phyloP scores from a whole-genome alignment of 1,140 invertebrate species.

The Oncopodura yosiiana region DNA sequence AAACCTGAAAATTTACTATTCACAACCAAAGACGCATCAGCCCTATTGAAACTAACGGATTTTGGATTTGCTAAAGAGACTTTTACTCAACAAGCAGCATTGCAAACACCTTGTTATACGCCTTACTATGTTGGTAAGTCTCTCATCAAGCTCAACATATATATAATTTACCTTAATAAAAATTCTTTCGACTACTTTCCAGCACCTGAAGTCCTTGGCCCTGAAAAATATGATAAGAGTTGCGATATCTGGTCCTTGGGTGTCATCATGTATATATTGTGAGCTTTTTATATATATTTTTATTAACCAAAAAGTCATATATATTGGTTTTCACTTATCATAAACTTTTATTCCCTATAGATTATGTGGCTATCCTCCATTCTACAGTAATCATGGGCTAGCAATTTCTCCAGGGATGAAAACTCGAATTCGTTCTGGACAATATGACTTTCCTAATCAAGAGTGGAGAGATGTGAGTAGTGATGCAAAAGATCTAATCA shows the following conservation, averaged over 20 bases:
- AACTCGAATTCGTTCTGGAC: conserved; percentile 84
- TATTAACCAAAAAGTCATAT: neutral
- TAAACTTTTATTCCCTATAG: no score
- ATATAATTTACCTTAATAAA: neutral
- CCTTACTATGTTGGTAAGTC: conserved; percentile 89
- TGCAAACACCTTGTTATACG: conserved; percentile 97
- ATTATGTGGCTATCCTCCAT: conserved; percentile 94
- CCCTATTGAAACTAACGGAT: conserved; percentile 89
- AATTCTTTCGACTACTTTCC: conserved; percentile 33
- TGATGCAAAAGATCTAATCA: conserved; percentile 91
- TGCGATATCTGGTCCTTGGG: conserved; percentile 94
- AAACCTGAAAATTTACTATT: conserved; percentile 88
- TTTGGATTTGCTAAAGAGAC: conserved; percentile 99
- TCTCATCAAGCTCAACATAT: conserved; percentile 11
- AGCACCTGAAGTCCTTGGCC: conserved; percentile 91
- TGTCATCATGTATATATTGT: conserved; percentile 96
- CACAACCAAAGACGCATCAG: conserved; percentile 56
- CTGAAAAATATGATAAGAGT: conserved; percentile 96
- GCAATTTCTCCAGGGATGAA: conserved; percentile 99
- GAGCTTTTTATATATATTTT: conserved; percentile 40
- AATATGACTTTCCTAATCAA: conserved; percentile 91
- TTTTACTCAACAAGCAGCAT: conserved; percentile 57
- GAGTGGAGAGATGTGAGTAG: conserved; percentile 92
- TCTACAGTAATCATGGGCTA: conserved; percentile 92
- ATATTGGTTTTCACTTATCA: conserved; percentile 37